Base-by-base conservation (phyloP, 2,113 vertebrate species). In the Xerus inauris region DNA sequence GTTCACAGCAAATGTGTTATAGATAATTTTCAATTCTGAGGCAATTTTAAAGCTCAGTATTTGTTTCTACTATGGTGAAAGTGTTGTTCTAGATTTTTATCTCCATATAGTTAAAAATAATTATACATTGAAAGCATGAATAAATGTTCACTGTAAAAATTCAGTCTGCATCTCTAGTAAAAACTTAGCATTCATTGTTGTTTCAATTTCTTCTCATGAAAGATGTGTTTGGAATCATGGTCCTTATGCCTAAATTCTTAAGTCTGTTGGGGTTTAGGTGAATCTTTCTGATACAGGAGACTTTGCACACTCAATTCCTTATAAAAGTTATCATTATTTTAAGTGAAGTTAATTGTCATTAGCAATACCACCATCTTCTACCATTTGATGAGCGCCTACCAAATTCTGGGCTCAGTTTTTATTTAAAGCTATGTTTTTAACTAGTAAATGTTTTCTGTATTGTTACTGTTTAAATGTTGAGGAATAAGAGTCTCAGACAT, bases 11-110 rank as follows among this genome's bases (percentile, higher is more conserved):
- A 94, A 71, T 64, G 14, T 84, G 14, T 40, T 71, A 10, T 65
- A 47, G 9, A 76, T 69, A 73, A 71, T 90, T 88, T 95, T 69
- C 35, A 92, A 75, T 35, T 88, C 13, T 45, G 24, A 88, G 49
- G 32, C 49, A 92, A 76, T 54, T 49, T 94, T 83, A 49, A 84
- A 71, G 24, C 47, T 71, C 42, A 84, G 11, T 81, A 32, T 57
- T 90, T 87, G 57, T 69, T 73, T 96, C 57, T 90, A 51, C 8
- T 81, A 42, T 8, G 80, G 26, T 51, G 20, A 84, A 96, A 76
- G 0, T 38, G 17, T 69, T 42, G 14, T 19, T 95, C 59, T 93
- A 67, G 51, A 95, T 84, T 75, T 38, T 94, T 90, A 32, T 85
- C 32, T 51, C 3, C 20, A 45, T 91, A 89, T 45, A 85, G 82